Evolutionary conservation across 2,888 invertebrate genomes (phyloP), one percentile per base, ranked within the genome.

Genomic region (Cheilosia pagana): DNA sequence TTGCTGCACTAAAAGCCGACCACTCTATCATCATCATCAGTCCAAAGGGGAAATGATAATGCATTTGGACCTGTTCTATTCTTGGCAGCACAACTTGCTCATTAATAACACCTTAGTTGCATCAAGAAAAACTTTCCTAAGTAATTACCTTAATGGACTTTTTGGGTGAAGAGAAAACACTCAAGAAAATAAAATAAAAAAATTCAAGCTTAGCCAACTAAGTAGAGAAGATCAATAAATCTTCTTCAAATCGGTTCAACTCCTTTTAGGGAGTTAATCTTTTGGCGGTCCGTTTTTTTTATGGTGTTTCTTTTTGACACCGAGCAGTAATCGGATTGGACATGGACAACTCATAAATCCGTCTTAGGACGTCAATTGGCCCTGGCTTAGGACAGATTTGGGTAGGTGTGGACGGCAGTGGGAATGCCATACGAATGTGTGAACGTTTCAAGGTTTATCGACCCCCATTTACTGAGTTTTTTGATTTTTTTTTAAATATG

Each of bases 131-230:
- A 52, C 23, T 50, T 43, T 14, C 12, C 12, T 19, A 43, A 8
- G 55, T 74, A 74, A 74, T 74, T 65, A 74, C 65, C 21, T 48
- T 65, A 74, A 74, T 74, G 55, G 55, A 48, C 23, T 63, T 45
- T 35, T 45, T 39, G 35, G 16, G 14, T 3, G 2, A 53, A 41
- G 3, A 43, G 6, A 43, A 7, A 39, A 25, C n/a, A 39, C 6
- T 3, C 0, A 19, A 14, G 23, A 25, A 50, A 43, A 55, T 12
- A 31, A 68, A 19, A n/a, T 45, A 45, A 19, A 23, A 23, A 45
- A 45, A 10, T 12, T 23, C 3, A 25, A 39, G 48, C 45, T 70
- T 35, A 57, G 48, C 39, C 45, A 25, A 6, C 39, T 23, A 25
- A 35, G 19, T 23, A 59, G 48, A 57, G 10, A 53, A 57, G 55